Base-by-base conservation (phyloP, 2,113 vertebrate genomes). In the Phrynosoma blainvillii region DNA sequence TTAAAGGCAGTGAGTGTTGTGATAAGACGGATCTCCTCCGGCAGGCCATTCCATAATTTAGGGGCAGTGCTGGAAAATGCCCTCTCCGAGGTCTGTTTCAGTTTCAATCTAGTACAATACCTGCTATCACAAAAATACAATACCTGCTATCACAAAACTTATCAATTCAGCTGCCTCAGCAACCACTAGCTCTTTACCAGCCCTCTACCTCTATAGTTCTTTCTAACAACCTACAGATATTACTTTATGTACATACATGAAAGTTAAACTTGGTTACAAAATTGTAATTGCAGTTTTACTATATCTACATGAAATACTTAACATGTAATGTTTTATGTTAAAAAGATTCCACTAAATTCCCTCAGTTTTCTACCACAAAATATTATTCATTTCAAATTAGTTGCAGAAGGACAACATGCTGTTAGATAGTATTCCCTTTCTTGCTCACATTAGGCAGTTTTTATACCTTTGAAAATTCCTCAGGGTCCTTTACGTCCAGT, bases 381-480 rank as follows among this genome's bases (percentile, higher is more conserved):
- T 75, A 36, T 1, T 21, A 84, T 47, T 80, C 56, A 20, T 20
- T 91, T 5, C n/a, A 16, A 89, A 5, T 16, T 32, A 88, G 87
- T 73, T 54, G 11, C 3, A 77, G 84, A 76, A 71, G 89, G 47
- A 80, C 1, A 0, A 52, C 66, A 42, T 91, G 78, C 73, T 6
- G 85, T 5, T 66, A 88, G 36, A 10, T 78, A 84, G 36, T 73
- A 93, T 40, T 86, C 56, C 1, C 81, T 84, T 78, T 90, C 81
- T 89, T 73, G 89, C 9, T 42, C 16, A 90, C 2, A 89, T 85
- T 62, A 5, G 1, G 66, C 56, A 79, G 76, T 0, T 75, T 92
- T 87, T 91, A 87, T 98, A 99, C 98, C 98, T 97, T 97, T 27
- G 97, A 95, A 90, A 99, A 99, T 79, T 98, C 97, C 42, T 96